Percentiles rank a stretch among this genome's conserved stretches.
Conservation (phyloP, 2,888 invertebrate genomes). For the Resseliella maxima region DNA sequence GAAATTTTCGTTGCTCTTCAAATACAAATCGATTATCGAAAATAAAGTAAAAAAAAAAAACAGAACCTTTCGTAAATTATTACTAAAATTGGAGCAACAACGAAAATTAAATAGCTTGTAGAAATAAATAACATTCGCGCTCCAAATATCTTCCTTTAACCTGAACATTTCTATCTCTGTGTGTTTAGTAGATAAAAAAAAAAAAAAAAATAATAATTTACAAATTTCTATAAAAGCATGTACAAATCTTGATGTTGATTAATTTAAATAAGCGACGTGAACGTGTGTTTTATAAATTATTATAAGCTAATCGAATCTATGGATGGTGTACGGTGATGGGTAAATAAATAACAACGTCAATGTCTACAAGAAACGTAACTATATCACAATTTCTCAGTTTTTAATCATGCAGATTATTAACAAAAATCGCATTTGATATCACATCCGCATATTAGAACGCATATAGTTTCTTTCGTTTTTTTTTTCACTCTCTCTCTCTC, state of each 20-base stretch:
- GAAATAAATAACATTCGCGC: not conserved
- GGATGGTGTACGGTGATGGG: not conserved
- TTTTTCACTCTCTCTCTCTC: not conserved
- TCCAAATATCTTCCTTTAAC: not conserved
- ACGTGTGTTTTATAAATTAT: not conserved
- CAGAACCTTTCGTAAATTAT: no score
- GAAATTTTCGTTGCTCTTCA: not conserved
- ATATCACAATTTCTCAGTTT: not conserved
- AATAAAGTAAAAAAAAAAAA: no score
- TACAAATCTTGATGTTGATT: constrained; percentile 48
- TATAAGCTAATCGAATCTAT: constrained; percentile 24
- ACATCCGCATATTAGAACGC: constrained; percentile 13
- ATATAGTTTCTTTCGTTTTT: not conserved
- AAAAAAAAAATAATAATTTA: no score
- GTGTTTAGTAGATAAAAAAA: not conserved
- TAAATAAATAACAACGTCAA: not conserved
- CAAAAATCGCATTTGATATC: not conserved
- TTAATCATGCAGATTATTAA: not conserved
- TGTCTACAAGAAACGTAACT: constrained; percentile 11
- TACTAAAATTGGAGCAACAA: constrained; percentile 19
- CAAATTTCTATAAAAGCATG: not conserved
- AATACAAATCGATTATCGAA: not conserved
- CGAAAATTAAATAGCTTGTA: not conserved
- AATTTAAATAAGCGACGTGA: not conserved
- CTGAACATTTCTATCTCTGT: not conserved